phyloP scores from a whole-genome alignment of 2,888 invertebrate species.

The Pantelozetes paolii region DNA sequence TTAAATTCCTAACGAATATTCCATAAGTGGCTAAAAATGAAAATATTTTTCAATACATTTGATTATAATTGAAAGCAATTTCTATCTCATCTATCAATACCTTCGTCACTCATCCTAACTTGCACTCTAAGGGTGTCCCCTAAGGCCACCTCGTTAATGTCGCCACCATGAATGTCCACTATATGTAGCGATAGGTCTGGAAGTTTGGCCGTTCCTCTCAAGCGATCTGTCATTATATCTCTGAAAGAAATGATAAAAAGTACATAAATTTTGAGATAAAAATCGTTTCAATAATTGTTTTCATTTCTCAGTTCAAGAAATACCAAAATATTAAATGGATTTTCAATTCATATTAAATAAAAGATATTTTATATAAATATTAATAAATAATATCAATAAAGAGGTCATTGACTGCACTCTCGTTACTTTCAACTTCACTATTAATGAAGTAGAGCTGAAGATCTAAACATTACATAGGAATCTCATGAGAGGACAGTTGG shows the following conservation, averaged over 20 bases:
- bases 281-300: background rate
- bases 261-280: background rate
- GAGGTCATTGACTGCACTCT: constrained; percentile 22
- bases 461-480: too few relatives aligned
- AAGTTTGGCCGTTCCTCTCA: constrained; percentile 46
- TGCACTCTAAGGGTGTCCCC: constrained; percentile 49
- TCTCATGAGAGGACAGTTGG: too few relatives aligned
- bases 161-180: constrained; percentile 47
- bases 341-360: background rate
- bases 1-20: constrained; percentile 87
- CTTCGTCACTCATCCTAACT: constrained; percentile 48
- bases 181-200: constrained; percentile 48
- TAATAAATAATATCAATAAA: background rate
- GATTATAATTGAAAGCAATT: background rate
- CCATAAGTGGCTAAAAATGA: constrained; percentile 64
- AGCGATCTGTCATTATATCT: constrained; percentile 47
- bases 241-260: constrained; percentile 41
- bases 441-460: too few relatives aligned
- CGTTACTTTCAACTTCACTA: background rate
- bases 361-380: background rate
- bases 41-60: background rate
- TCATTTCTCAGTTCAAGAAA: too few relatives aligned
- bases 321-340: too few relatives aligned
- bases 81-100: constrained; percentile 40
- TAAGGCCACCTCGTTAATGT: constrained; percentile 47